phyloP scores from a whole-genome alignment of 1,140 invertebrate genomes.

The Drosophila lacteicornis region DNA sequence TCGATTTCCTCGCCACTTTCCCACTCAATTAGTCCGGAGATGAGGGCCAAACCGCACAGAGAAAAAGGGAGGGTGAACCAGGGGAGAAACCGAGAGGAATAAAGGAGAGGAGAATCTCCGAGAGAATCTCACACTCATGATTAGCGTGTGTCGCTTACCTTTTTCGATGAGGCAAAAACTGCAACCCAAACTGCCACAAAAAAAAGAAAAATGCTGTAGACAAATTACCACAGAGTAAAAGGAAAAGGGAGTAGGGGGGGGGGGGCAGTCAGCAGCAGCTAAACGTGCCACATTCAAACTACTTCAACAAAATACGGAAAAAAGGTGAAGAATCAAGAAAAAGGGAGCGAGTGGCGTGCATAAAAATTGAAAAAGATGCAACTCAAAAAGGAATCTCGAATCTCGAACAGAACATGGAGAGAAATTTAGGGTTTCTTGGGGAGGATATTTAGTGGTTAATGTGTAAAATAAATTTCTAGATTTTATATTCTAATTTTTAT shows the following conservation, averaged over 20 bases:
- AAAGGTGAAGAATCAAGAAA: constrained; percentile 40
- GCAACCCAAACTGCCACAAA: constrained; percentile 18
- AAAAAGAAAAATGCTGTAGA: constrained; percentile 55
- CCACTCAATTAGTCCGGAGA: constrained; percentile 60
- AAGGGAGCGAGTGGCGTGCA: constrained; percentile 63
- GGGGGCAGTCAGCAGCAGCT: constrained; percentile 16
- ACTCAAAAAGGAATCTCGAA: constrained; percentile 62
- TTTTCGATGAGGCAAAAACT: constrained; percentile 29
- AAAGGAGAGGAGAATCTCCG: constrained; percentile 27
- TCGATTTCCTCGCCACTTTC: constrained; percentile 47
- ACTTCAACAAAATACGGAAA: constrained; percentile 53
- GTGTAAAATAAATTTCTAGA: not conserved
- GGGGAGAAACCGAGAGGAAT: not conserved
- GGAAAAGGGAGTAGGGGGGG: constrained; percentile 13
- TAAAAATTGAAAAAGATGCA: constrained; percentile 80
- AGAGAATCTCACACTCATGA: constrained; percentile 50
- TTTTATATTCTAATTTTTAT: too few species aligned
- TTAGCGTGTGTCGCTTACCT: constrained; percentile 64
- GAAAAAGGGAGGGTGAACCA: not conserved
- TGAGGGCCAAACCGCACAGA: constrained; percentile 37
- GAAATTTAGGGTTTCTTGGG: not conserved
- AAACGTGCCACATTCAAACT: constrained; percentile 81
- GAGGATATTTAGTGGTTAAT: too few species aligned
- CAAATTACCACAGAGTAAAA: constrained; percentile 62
- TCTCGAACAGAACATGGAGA: constrained; percentile 51